Evolutionary conservation across 2,797 vertebrate genomes (phyloP), one percentile per base, ranked within the genome.

Genomic region (Bucorvus abyssinicus): DNA sequence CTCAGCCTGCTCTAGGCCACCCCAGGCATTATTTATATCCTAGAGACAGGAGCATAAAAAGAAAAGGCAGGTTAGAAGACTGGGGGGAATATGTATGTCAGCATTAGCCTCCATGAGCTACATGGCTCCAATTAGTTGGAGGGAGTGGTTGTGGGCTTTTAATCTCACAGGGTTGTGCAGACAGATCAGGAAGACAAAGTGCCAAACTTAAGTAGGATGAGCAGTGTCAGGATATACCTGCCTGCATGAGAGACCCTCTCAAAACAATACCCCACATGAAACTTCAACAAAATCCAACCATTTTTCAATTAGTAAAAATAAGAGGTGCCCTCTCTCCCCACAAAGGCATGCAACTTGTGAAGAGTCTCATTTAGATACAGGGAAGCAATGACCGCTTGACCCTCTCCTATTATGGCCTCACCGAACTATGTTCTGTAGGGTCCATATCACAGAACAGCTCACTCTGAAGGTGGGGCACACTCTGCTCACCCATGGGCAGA

Each of bases 11-110:
- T 99, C 99, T 74, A 99, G 98, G 59, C 97, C 97, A 40, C 98
- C 98, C 99, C 99, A 99, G 10, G 99, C 99, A 23, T 99, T 99
- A 97, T 99, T 99, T 87, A 99, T 99, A 96, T 99, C 99, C 99
- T 99, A 93, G 2, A 23, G 86, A 91, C 26, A 94, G 14, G 4
- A 94, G 40, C 17, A 59, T 1, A 4, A 79, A 44, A 91, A 79
- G 24, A 65, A 92, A 87, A 69, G 67, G 57, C 13, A 93, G 30
- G 52, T 95, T 71, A 96, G 70, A 91, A 92, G 42, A 29, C 34
- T 14, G 23, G 8, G 32, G 23, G 13, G 7, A 45, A 90, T 44
- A 38, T 9, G 14, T 34, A 63, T 7, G 14, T 65, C 67, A 76
- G 70, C 27, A 30, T n/a, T 50, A 42, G 30, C 40, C 22, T 87